phyloP scores from a whole-genome alignment of 2,888 invertebrate genomes.

The Xestia xanthographa region DNA sequence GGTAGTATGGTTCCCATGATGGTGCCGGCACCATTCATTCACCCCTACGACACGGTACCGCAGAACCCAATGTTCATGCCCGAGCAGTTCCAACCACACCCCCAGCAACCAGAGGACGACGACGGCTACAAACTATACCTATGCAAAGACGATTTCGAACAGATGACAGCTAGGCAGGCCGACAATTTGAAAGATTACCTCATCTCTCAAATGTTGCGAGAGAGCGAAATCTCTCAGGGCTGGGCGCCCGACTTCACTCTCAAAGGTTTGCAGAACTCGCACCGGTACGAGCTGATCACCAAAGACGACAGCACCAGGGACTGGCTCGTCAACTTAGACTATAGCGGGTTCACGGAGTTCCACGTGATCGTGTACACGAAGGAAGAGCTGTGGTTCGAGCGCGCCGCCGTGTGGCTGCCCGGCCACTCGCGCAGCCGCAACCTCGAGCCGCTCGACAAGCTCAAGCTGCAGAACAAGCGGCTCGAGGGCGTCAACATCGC shows the following conservation, averaged over 20 bases:
- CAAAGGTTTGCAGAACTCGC: constrained; percentile 79
- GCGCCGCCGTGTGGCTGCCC: constrained; percentile 86
- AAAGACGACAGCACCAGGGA: constrained; percentile 77
- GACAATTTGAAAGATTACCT: constrained; percentile 78
- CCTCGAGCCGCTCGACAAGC: constrained; percentile 81
- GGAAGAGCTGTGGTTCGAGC: constrained; percentile 86
- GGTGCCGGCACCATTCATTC: constrained; percentile 60
- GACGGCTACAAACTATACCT: constrained; percentile 77
- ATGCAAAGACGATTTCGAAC: constrained; percentile 84
- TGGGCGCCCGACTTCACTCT: constrained; percentile 83
- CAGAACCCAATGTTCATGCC: constrained; percentile 30
- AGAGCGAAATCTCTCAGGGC: constrained; percentile 71
- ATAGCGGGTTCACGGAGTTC: constrained; percentile 76
- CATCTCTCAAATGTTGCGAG: constrained; percentile 76
- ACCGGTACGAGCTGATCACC: constrained; percentile 81
- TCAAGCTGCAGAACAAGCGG: constrained; percentile 82
- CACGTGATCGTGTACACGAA: constrained; percentile 83
- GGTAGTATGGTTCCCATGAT: constrained; percentile 55
- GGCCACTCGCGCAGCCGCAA: constrained; percentile 80
- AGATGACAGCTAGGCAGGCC: constrained; percentile 75
- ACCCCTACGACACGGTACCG: constrained; percentile 43
- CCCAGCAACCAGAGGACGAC: constrained; percentile 14
- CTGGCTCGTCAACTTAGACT: constrained; percentile 83
- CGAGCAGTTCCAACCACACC: constrained; percentile 17
- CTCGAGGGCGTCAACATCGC: constrained; percentile 78